Evolutionary conservation across 2,888 invertebrate genomes (phyloP), one percentile per base, ranked within the genome.

Genomic region (Zele albiditarsus): DNA sequence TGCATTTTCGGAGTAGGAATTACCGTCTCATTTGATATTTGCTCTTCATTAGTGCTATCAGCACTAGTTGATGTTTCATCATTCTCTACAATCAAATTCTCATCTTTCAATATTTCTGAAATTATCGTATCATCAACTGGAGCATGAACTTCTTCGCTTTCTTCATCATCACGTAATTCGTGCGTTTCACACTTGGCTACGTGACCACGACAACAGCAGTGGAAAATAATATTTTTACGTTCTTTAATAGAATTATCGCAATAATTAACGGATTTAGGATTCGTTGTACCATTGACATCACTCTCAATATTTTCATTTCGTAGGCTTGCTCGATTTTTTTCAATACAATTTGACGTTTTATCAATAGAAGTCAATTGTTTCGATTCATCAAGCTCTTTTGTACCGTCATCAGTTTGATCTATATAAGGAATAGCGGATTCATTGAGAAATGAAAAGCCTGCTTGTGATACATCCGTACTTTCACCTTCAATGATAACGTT

Each of bases 381-480:
- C 31, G 75, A 78, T 62, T 76, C 70, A 65, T 76, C 75, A 8
- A 73, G 46, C 10, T 73, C 57, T 27, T 73, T 73, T n/a, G 65
- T 77, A 46, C 69, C 71, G n/a, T 80, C 79, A 33, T 81, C 80
- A 14, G 65, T 53, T 69, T 87, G 86, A 79, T 86, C 86, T 38
- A 85, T 85, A 20, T 83, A 86, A 2, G 85, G 86, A 71, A 82
- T 82, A 3, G 82, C 58, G 53, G 79, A 58, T 63, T 79, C 79
- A 53, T 71, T 74, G 27, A 77, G 78, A 12, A 79, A 67, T 16
- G 57, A 76, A 74, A 53, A 75, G 65, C 20, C 58, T 49, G 16
- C 71, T 62, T 65, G 68, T 66, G 23, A 53, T 12, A 23, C 38
- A 46, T 49, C 38, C 49, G 16, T 49, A 23, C 16, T 71, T 70